Base-by-base conservation (phyloP, 2,113 vertebrate species). In the Motacilla tschutschensis region DNA sequence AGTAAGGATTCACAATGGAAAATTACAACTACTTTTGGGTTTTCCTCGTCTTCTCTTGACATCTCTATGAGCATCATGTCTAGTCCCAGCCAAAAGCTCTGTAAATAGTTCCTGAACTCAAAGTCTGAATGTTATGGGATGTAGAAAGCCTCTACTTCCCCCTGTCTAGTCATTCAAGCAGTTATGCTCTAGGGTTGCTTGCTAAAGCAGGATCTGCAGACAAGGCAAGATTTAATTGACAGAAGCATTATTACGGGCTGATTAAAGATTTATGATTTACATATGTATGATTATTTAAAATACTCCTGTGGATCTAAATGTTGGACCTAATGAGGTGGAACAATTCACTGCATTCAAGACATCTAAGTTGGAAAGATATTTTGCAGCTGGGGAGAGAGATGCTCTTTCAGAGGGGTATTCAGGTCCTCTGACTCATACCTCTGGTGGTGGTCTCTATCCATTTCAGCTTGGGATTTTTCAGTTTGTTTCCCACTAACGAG, bases 11-110 rank as follows among this genome's bases (percentile, higher is more conserved):
- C 46, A 51, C 5, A 59, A 38, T 6, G 10, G 29, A 79, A 71
- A 55, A 8, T 13, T 25, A 9, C 5, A 28, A 36, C 2, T 35
- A 8, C 5, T 53, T 79, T 55, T 63, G 53, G 3, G 17, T 63
- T 63, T 72, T 2, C 7, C 33, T n/a, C 14, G 2, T 16, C 29
- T 64, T 20, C 11, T 74, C 19, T 46, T 46, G 59, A 50, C 5
- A 35, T 31, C 17, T 35, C 17, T 38, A 14, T 0, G 0, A 78
- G 9, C 6, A 44, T 26, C 12, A 16, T 3, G 3, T 25, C 17
- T 38, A 25, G 13, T 16, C 60, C 15, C 29, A 50, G 4, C 3
- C 13, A 87, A n/a, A 79, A 78, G 22, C 2, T 10, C 17, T 66
- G n/a, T 44, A 66, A 70, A 40, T 38, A 65, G 16, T 18, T 62